Conservation (phyloP, 2,113 vertebrate genomes). For the Pitta sordida region DNA sequence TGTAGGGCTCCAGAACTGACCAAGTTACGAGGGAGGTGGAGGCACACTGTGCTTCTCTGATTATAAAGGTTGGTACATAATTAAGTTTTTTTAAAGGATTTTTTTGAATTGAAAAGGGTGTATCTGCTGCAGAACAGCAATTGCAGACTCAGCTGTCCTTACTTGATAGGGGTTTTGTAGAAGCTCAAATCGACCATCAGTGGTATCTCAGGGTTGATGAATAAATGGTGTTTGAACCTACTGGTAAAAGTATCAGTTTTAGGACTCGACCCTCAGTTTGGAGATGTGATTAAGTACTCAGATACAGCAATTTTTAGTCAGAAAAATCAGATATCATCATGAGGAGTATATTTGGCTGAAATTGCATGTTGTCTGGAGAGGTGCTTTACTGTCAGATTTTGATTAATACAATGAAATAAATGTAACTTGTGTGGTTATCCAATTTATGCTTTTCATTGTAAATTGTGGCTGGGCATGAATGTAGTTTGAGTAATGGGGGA, state of each 20-base stretch:
- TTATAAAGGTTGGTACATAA: background rate
- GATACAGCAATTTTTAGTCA: slow-evolving; percentile 7
- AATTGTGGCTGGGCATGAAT: background rate
- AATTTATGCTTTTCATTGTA: background rate
- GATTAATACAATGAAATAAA: background rate
- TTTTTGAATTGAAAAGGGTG: background rate
- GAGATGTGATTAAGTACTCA: background rate
- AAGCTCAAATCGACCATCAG: background rate
- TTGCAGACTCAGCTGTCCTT: background rate
- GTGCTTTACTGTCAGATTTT: background rate
- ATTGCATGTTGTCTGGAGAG: background rate
- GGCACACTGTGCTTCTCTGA: background rate
- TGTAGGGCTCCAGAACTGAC: background rate
- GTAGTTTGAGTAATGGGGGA: background rate
- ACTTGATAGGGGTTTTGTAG: background rate
- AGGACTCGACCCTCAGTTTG: background rate
- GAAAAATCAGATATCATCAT: background rate
- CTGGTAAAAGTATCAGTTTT: background rate
- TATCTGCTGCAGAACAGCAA: background rate
- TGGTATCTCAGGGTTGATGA: background rate
- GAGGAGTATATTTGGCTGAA: background rate
- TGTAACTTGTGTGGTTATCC: background rate
- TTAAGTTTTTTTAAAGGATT: background rate
- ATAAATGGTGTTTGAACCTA: background rate
- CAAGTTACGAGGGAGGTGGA: background rate